Evolutionary conservation across 1,140 invertebrate genomes (phyloP), one percentile per base, ranked within the genome.

Genomic region (Metaphire vulgaris): DNA sequence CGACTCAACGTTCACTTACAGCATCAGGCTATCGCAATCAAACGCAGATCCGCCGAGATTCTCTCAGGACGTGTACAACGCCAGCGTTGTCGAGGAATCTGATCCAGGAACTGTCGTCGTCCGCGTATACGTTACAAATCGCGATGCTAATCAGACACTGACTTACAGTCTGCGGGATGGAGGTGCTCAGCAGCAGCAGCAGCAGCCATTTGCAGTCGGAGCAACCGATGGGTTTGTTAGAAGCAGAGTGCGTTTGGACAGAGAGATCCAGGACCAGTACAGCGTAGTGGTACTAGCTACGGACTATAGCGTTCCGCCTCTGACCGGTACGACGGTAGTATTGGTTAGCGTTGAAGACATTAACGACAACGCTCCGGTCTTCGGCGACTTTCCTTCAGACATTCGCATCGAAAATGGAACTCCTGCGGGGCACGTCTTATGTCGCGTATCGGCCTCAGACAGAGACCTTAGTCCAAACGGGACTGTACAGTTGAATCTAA

Each of bases 101-200:
- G 74, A 75, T 31, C 66, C 79, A 26, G 80, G 77, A 6, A 80
- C 79, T 12, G 79, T 82, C 2, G 81, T 85, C 14, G 81, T 81
- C 28, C 83, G 81, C 71, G 80, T 84, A 1, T 78, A 79, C 33
- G 82, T 81, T 0, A 67, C 75, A 26, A 82, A 84, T 75, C 76
- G 79, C 2, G 84, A 84, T 73, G 73, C 70, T 16, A 81, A 82
- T 75, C 81, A 81, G 2, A 74, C 80, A n/a, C 80, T 83, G 6
- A 76, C 67, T 1, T 84, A 81, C 74, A 14, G 65, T 0, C 76
- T 80, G 56, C 28, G 68, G 0, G 64, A 82, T 26, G n/a, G n/a
- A n/a, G n/a, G n/a, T n/a, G n/a, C n/a, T n/a, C n/a, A n/a, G n/a
- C n/a, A n/a, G n/a, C 73, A 77, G 16, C 72, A 74, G 28, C 81